Evolutionary conservation across 2,888 invertebrate genomes (phyloP), one percentile per base, ranked within the genome.

Genomic region (Cyaniris semiargus): DNA sequence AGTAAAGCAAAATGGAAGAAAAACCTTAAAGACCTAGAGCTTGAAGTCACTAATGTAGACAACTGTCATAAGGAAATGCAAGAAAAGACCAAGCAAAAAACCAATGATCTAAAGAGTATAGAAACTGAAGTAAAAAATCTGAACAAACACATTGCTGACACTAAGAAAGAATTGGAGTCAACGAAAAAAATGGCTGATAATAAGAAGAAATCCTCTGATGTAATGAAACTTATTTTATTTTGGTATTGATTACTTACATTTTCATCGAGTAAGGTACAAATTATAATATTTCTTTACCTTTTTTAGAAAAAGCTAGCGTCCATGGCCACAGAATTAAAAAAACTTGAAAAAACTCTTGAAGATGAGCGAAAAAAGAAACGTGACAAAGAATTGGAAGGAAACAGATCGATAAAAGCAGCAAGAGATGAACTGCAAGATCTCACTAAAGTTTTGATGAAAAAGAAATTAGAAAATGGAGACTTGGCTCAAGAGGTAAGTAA

Each of bases 401-500:
- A 78, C 1, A 79, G 79, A 18, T 87, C 83, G 74, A 83, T 93
- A 1, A 89, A 87, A 80, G 90, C 90, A 72, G 89, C 90, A 1
- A 88, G 93, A 79, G 86, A 86, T 1, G 91, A 92, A 44, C 81
- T 93, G 56, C 87, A 89, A 74, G 89, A 88, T 79, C 84, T 91
- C n/a, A 89, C 87, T 78, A 89, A 85, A 79, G 79, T 85, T 21
- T 80, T 93, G 23, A 77, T 93, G 18, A 85, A 89, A 79, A 92
- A 90, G 81, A 91, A 86, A 84, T 82, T 94, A 15, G 89, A 92
- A 81, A 89, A 89, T 70, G 92, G 92, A 83, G 89, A 92, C 79
- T 79, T 91, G 56, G 81, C 78, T 78, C 87, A 90, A 48, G 91
- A 92, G 89, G 93, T 90, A 76, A 77, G 78, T 75, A 18, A 21